A percentile compares a stretch with the other conserved stretches of the same genome.
Evolutionary conservation across 2,113 vertebrate genomes (phyloP).

Genomic region (Petrocephalus zakoni): DNA sequence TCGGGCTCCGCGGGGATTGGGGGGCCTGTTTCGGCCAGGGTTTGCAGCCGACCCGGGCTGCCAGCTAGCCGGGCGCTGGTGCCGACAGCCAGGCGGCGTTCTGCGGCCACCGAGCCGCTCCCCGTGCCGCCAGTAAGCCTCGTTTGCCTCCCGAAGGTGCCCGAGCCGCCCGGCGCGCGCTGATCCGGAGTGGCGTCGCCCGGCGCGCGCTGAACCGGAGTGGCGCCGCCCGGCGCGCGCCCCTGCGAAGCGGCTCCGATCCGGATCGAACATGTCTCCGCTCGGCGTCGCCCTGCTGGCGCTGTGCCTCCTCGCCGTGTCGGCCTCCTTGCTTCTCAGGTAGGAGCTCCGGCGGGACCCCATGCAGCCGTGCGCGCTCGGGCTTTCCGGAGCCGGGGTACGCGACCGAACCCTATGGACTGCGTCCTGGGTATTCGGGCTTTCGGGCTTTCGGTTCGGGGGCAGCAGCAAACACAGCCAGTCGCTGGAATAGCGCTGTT

Average conservation of each 20-base stretch:
- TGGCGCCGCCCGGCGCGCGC: not conserved
- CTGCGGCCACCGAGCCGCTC: no score
- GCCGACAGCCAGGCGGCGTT: not conserved
- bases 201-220: not conserved
- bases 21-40: not conserved
- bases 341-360: no score
- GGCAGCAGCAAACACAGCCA: not conserved
- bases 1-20: not conserved
- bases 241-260: constrained; percentile 39
- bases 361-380: no score
- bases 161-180: not conserved
- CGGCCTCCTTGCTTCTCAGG: constrained; percentile 51
- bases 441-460: constrained; percentile 1
- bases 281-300: constrained; percentile 46
- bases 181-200: no score
- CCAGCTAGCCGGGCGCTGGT: not conserved
- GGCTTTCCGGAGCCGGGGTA: no score
- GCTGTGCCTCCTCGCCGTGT: constrained; percentile 42
- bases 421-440: no score
- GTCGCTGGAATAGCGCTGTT: not conserved
- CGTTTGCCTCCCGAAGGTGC: not conserved
- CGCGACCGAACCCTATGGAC: no score
- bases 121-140: no score
- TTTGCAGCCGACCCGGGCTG: not conserved
- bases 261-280: constrained; percentile 51